Evolutionary conservation across 2,113 vertebrate species (phyloP), one percentile per base, ranked within the genome.

Genomic region (Lagopus muta): DNA sequence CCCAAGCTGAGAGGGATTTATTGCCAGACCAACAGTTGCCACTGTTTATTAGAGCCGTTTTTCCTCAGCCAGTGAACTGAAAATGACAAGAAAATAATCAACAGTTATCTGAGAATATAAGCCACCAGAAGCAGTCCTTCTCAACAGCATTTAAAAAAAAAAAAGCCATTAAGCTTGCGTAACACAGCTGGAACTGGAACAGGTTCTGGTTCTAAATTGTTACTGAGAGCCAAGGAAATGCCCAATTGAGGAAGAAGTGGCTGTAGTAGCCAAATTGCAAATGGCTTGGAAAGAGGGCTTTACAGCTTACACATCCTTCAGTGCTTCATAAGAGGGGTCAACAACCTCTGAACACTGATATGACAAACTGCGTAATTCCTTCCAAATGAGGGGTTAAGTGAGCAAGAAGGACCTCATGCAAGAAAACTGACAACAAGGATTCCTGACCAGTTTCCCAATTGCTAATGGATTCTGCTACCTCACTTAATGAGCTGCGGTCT

Each of bases 171-270:
- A 86, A 80, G 47, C 69, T 82, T 67, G 60, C 65, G 90, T 96
- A 93, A 86, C 90, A 78, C 94, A 96, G 90, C 90, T 96, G 92
- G 90, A 93, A 76, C 36, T 94, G 89, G 92, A 95, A 57, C 88
- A 55, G 55, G 86, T 64, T 96, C 72, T 80, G 47, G 47, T 81
- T 50, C 82, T 88, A 81, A 95, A 78, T 40, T 86, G 82, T 50
- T 67, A 28, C n/a, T 64, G 75, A 94, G 86, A 88, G 67, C 69
- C 60, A 52, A 21, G 82, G 76, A 64, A 93, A 88, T 86, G 52
- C 57, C 77, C 92, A 78, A 2, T 0, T 74, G 69, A 78, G 69
- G 71, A 86, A 76, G 75, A 82, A 92, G 43, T 34, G 55, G 65
- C 55, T 52, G 32, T 13, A 73, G 82, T 13, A 78, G 86, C 80